Evolutionary conservation across 2,113 vertebrate genomes (phyloP).

Genomic region (Stegastes partitus): DNA sequence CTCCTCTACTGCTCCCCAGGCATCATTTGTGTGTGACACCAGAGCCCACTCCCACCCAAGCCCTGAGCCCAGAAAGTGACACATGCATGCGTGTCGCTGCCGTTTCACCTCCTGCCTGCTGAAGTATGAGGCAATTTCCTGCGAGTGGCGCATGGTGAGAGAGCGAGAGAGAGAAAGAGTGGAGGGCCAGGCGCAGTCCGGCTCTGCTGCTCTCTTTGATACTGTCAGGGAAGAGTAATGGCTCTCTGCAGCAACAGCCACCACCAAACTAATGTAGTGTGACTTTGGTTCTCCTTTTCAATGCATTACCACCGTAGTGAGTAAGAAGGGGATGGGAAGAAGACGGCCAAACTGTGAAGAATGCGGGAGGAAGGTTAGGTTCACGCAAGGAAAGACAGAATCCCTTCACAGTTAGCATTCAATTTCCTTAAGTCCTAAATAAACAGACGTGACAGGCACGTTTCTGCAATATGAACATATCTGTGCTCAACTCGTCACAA

Average conservation of each 20-base stretch:
- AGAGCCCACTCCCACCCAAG: conserved; percentile 82
- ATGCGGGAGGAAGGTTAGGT: conserved; percentile 32
- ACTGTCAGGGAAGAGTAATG: conserved; percentile 84
- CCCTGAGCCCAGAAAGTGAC: conserved; percentile 80
- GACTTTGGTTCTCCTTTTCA: conserved; percentile 82
- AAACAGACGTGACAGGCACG: conserved; percentile 36
- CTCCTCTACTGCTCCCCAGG: conserved; percentile 77
- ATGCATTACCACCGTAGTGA: conserved; percentile 76
- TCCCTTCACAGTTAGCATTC: conserved; percentile 45
- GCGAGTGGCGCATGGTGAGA: conserved; percentile 76
- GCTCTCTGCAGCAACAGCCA: conserved; percentile 78
- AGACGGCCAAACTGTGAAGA: conserved; percentile 55
- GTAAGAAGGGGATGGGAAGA: conserved; percentile 64
- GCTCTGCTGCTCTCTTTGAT: conserved; percentile 81
- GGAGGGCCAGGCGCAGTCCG: conserved; percentile 58
- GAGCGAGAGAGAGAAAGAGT: conserved; percentile 51
- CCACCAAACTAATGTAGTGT: conserved; percentile 84
- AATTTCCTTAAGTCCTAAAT: conserved; percentile 45
- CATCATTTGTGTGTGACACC: conserved; percentile 81
- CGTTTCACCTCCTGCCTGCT: conserved; percentile 85
- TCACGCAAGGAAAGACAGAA: conserved; percentile 37
- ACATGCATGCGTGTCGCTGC: conserved; percentile 82
- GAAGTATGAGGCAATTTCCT: conserved; percentile 88
- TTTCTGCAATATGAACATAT: conserved; percentile 35
- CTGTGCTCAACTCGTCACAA: conserved; percentile 22